Percentiles rank a stretch among this genome's conserved stretches.
phyloP scores from a whole-genome alignment of 2,888 invertebrate genomes.

The Dolomedes plantarius region DNA sequence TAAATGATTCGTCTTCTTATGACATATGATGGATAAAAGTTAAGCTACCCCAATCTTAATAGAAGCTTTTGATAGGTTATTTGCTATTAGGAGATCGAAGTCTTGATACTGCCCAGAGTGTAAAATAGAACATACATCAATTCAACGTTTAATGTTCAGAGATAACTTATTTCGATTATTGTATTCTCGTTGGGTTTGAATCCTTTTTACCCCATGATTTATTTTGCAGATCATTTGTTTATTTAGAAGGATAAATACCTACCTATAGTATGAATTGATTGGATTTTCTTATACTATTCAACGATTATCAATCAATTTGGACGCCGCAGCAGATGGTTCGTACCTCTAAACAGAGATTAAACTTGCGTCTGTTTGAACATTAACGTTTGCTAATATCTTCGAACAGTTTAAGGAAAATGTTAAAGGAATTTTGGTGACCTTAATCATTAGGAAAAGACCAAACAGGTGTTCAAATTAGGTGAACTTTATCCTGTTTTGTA shows the following conservation, averaged over 20 bases:
- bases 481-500: too few species aligned
- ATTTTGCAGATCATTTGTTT: neutral
- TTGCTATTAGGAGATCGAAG: slow-evolving; percentile 4
- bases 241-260: neutral
- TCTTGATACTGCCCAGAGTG: neutral
- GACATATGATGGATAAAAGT: neutral
- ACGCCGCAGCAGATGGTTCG: too few species aligned
- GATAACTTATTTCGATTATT: neutral
- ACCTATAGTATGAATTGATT: too few species aligned
- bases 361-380: too few species aligned
- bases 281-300: too few species aligned
- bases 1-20: neutral
- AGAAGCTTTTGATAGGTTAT: neutral
- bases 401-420: too few species aligned
- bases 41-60: neutral
- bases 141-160: neutral
- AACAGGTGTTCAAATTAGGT: too few species aligned
- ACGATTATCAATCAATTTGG: too few species aligned
- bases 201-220: neutral
- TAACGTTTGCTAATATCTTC: too few species aligned
- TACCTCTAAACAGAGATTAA: too few species aligned
- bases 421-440: too few species aligned
- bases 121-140: slow-evolving; percentile 4
- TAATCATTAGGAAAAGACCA: too few species aligned
- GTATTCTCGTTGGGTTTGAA: neutral